These are phyloP conservation scores for Nesoenas mayeri DNA, from an alignment of 2,113 vertebrate species.

Conservation along the genomic window DNA sequence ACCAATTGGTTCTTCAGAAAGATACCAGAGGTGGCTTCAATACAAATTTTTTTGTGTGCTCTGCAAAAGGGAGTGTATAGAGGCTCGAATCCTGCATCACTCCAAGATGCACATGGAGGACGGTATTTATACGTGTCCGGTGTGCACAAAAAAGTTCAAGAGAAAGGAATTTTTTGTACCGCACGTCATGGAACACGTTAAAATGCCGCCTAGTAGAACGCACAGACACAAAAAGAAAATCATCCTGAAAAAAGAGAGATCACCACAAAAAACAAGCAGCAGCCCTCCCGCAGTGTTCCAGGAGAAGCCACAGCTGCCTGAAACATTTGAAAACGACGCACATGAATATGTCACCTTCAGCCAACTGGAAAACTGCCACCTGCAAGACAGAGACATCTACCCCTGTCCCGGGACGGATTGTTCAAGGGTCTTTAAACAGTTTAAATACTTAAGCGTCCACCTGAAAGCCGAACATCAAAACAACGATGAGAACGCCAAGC, in stretches of 20 bases:
- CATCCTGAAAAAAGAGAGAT: conserved; percentile 74
- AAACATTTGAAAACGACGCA: conserved; percentile 79
- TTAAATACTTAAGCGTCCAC: conserved; percentile 94
- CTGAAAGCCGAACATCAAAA: conserved; percentile 91
- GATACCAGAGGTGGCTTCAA: conserved; percentile 84
- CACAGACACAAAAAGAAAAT: conserved; percentile 75
- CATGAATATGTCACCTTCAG: conserved; percentile 88
- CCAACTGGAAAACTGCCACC: conserved; percentile 84
- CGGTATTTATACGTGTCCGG: conserved; percentile 86
- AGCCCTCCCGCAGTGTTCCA: conserved; percentile 46
- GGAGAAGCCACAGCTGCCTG: conserved; percentile 68
- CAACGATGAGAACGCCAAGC: conserved; percentile 89
- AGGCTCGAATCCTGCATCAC: conserved; percentile 89
- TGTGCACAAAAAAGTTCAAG: conserved; percentile 89
- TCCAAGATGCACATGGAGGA: conserved; percentile 91
- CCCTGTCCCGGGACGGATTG: conserved; percentile 92
- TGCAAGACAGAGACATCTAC: conserved; percentile 93
- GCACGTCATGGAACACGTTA: conserved; percentile 89
- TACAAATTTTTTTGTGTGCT: conserved; percentile 90
- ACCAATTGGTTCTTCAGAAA: conserved; percentile 77
- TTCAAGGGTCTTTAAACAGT: conserved; percentile 89
- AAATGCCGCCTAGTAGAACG: conserved; percentile 78
- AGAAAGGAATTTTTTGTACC: conserved; percentile 87
- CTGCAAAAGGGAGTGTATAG: conserved; percentile 88
- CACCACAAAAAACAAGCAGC: conserved; percentile 55